These are phyloP conservation scores for Turritopsis rubra DNA, from an alignment of 30 jellyfish, hydroid and myxozoan genomes.

Conservation along the genomic window DNA sequence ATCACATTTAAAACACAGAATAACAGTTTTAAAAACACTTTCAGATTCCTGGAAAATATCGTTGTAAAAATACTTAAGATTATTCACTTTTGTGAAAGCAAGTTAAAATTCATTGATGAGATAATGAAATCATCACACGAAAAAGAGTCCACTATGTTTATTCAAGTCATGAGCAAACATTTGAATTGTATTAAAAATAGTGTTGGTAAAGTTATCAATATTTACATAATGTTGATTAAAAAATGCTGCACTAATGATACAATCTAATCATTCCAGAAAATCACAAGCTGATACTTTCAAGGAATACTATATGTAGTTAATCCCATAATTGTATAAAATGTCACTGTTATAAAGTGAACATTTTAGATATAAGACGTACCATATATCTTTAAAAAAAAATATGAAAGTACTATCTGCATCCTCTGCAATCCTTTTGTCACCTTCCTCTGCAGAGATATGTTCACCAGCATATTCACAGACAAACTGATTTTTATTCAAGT, in stretches of 20 bases:
- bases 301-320: neutral
- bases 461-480: slow-evolving; percentile 96
- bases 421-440: slow-evolving; percentile 48
- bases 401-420: slow-evolving; percentile 40
- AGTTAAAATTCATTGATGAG: neutral
- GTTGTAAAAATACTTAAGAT: too few species aligned
- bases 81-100: neutral
- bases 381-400: neutral
- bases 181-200: neutral
- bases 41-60: too few species aligned
- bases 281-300: too few species aligned
- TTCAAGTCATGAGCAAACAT: neutral
- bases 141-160: neutral
- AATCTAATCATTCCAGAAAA: too few species aligned
- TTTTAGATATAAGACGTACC: neutral
- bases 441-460: slow-evolving; percentile 50
- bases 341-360: neutral
- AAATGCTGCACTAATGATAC: too few species aligned
- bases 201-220: neutral
- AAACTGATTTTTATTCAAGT: slow-evolving; percentile 67
- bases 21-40: neutral
- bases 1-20: too few species aligned
- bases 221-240: neutral
- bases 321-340: too few species aligned
- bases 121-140: neutral